These are phyloP conservation scores for Apis florea DNA, from an alignment of 1,140 invertebrate genomes.

Conservation along the genomic window DNA sequence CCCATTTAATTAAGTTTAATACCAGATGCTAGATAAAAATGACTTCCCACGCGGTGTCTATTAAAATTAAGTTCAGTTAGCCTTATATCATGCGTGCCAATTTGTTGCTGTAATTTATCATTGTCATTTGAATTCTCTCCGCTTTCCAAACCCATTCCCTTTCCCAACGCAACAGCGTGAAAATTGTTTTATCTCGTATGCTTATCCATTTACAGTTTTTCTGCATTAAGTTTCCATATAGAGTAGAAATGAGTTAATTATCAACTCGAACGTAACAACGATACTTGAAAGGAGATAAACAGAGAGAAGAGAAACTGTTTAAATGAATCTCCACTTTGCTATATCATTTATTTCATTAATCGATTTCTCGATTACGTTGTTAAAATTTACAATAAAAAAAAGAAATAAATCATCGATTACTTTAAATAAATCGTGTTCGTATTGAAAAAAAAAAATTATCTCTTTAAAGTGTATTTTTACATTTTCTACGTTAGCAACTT, in stretches of 20 bases:
- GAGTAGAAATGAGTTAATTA: background rate
- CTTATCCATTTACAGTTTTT: background rate
- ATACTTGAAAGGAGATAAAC: background rate
- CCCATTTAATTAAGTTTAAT: slow-evolving; percentile 54
- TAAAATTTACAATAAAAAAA: background rate
- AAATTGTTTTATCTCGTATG: background rate
- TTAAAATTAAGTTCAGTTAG: slow-evolving; percentile 52
- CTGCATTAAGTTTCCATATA: too few species aligned
- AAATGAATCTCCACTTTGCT: background rate
- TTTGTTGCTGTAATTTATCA: slow-evolving; percentile 48
- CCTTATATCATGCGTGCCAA: slow-evolving; percentile 42
- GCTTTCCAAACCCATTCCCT: background rate
- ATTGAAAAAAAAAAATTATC: background rate
- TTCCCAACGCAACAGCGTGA: background rate
- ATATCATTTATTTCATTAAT: background rate
- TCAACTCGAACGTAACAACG: background rate
- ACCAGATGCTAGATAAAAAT: slow-evolving; percentile 9
- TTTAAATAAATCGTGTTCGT: background rate
- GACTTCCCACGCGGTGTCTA: slow-evolving; percentile 57
- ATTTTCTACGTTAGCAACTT: background rate
- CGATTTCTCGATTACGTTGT: background rate
- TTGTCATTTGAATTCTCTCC: slow-evolving; percentile 15
- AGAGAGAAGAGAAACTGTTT: background rate
- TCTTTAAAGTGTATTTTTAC: background rate
- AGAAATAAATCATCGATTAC: background rate